These are phyloP conservation scores for Paramormyrops hopkinsi DNA, from an alignment of 2,797 vertebrate genomes.

Conservation along the genomic window DNA sequence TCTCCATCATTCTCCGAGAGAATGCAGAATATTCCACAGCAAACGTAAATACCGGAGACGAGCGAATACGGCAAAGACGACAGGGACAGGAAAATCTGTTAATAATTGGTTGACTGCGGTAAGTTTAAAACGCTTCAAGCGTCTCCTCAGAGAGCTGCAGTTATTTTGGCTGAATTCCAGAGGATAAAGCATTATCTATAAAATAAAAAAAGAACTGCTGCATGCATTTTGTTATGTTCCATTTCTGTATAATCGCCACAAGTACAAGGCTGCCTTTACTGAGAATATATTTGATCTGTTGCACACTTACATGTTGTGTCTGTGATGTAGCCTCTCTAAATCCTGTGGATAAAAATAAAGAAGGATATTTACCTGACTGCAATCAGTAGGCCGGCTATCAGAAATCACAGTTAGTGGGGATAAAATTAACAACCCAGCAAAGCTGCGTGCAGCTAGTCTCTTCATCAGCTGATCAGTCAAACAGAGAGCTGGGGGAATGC, in stretches of 20 bases:
- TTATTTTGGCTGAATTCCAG: slow-evolving; percentile 53
- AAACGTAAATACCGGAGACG: slow-evolving; percentile 51
- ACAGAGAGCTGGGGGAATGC: slow-evolving; percentile 90
- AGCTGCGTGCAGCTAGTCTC: slow-evolving; percentile 99
- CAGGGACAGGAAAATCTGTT: slow-evolving; percentile 54
- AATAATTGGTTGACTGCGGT: slow-evolving; percentile 69
- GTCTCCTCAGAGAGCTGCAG: slow-evolving; percentile 61
- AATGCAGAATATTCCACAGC: slow-evolving; percentile 58
- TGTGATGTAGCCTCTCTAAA: slow-evolving; percentile 80
- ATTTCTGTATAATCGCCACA: slow-evolving; percentile 70
- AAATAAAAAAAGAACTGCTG: slow-evolving; percentile 66
- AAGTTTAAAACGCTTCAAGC: slow-evolving; percentile 63
- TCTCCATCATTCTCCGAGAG: slow-evolving; percentile 64
- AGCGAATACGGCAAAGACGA: slow-evolving; percentile 45
- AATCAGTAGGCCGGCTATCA: slow-evolving; percentile 88
- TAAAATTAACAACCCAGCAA: slow-evolving; percentile 99
- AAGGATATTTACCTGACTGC: slow-evolving; percentile 96
- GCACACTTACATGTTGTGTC: slow-evolving; percentile 77
- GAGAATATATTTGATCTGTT: slow-evolving; percentile 65
- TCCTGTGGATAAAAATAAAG: slow-evolving; percentile 76
- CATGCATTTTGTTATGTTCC: slow-evolving; percentile 52
- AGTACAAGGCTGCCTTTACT: slow-evolving; percentile 50
- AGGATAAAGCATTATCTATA: slow-evolving; percentile 63
- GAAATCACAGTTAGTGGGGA: slow-evolving; percentile 96
- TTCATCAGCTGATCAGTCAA: slow-evolving; percentile 99